Percentiles rank a stretch among this genome's conserved stretches.
phyloP scores from a whole-genome alignment of 2,888 invertebrate species.

The Mesodorylaimus sp. region DNA sequence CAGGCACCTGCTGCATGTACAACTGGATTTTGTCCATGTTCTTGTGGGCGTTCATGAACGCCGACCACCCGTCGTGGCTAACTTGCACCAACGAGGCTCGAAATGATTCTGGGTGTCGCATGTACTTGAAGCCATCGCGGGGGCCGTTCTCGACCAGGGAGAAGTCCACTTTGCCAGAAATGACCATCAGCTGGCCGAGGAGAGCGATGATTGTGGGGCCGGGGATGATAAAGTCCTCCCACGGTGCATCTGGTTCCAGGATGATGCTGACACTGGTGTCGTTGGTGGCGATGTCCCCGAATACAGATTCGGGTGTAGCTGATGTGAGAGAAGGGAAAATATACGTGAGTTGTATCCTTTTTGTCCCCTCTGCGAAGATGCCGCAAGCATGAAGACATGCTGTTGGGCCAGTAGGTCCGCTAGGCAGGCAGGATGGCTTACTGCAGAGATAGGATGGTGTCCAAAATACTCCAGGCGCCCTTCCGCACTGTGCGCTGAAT shows the following conservation, averaged over 20 bases:
- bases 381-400: too few species aligned
- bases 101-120: not conserved
- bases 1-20: not conserved
- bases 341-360: too few species aligned
- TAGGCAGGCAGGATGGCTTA: too few species aligned
- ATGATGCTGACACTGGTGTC: not conserved
- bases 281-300: too few species aligned
- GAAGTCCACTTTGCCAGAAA: not conserved
- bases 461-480: too few species aligned
- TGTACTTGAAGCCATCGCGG: not conserved
- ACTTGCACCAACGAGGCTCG: conserved; percentile 2
- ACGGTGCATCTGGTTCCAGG: not conserved
- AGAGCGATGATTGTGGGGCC: not conserved
- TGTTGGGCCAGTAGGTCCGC: too few species aligned
- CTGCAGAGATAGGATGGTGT: too few species aligned
- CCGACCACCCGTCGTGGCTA: conserved; percentile 9
- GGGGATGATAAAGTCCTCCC: conserved; percentile 4
- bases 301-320: too few species aligned
- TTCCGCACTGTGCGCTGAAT: too few species aligned
- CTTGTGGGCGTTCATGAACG: conserved; percentile 6
- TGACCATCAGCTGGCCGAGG: conserved; percentile 4
- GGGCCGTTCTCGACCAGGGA: not conserved
- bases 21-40: conserved; percentile 9
- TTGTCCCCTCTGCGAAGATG: too few species aligned
- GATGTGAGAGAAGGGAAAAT: too few species aligned